Conservation (phyloP, 2,113 vertebrate species). For the Solea solea region DNA sequence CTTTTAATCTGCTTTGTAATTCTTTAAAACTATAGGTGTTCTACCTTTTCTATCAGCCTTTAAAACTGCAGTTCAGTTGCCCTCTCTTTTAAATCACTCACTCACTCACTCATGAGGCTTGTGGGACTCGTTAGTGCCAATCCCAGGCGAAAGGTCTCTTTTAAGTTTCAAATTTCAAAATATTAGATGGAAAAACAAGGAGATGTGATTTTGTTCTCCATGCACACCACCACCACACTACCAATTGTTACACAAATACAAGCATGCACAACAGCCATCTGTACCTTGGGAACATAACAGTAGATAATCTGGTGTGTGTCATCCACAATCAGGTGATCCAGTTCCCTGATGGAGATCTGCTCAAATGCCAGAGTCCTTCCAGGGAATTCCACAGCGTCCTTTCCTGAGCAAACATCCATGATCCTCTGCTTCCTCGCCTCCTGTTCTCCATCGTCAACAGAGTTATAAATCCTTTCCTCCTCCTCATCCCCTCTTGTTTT, state of each 20-base stretch:
- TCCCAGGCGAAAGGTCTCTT: no score
- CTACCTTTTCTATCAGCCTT: no score
- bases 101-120: no score
- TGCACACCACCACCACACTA: neutral
- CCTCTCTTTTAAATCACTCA: no score
- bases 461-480: neutral
- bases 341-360: slow-evolving; percentile 85
- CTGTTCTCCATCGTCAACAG: slow-evolving; percentile 70
- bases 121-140: no score
- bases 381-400: slow-evolving; percentile 76
- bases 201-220: slow-evolving; percentile 11
- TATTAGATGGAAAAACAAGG: neutral
- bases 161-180: no score
- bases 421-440: slow-evolving; percentile 83
- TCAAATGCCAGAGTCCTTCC: slow-evolving; percentile 84
- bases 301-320: slow-evolving; percentile 92
- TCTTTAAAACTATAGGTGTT: no score
- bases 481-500: slow-evolving; percentile 4
- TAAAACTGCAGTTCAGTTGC: no score
- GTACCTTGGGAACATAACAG: slow-evolving; percentile 95
- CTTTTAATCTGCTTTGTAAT: no score
- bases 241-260: no score
- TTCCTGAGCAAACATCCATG: slow-evolving; percentile 83
- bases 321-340: slow-evolving; percentile 89
- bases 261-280: neutral